These are phyloP conservation scores for Anhinga rufa DNA, from an alignment of 2,113 vertebrate genomes.

Conservation along the genomic window DNA sequence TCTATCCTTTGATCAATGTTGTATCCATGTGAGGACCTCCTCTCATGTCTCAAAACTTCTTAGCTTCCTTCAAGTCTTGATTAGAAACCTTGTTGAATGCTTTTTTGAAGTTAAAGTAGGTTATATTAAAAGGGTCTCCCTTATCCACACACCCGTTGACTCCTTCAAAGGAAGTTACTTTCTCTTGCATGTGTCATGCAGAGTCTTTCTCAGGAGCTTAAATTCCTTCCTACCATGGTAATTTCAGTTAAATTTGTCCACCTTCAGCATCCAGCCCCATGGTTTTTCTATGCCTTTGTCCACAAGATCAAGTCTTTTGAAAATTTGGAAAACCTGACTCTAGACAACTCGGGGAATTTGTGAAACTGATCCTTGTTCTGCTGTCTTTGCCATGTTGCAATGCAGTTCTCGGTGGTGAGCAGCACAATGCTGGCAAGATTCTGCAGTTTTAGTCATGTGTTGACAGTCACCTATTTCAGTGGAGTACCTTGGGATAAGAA, in stretches of 20 bases:
- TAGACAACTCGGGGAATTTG: not conserved
- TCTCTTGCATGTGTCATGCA: not conserved
- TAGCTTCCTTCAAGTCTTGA: not conserved
- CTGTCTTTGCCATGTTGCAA: not conserved
- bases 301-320: not conserved
- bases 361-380: not conserved
- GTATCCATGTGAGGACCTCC: not conserved
- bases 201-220: not conserved
- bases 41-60: not conserved
- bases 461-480: not conserved
- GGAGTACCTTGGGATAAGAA: not conserved
- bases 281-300: not conserved
- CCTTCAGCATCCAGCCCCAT: not conserved
- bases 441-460: not conserved
- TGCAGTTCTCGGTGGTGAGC: not conserved
- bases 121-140: not conserved
- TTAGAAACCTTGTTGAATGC: not conserved
- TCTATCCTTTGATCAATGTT: not conserved
- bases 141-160: not conserved
- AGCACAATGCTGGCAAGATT: not conserved
- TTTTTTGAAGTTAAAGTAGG: not conserved
- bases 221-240: not conserved
- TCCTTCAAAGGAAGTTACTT: not conserved
- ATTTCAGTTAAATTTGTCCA: not conserved
- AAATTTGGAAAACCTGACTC: not conserved